Percentiles rank a stretch among this genome's conserved stretches.
Conservation (phyloP, 2,113 vertebrate species). For the Corapipo altera region DNA sequence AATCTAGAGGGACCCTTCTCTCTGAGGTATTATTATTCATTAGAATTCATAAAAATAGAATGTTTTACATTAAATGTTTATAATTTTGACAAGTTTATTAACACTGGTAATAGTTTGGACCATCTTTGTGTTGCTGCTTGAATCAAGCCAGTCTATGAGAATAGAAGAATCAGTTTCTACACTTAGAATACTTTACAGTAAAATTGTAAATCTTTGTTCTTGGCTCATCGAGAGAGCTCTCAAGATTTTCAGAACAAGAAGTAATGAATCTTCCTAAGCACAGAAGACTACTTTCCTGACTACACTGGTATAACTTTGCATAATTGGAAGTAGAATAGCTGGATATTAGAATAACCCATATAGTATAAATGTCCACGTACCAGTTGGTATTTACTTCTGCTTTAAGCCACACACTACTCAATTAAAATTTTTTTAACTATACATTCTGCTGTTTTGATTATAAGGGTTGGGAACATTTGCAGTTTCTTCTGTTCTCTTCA, state of each 20-base stretch:
- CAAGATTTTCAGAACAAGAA: not conserved
- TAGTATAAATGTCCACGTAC: not conserved
- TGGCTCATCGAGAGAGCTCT: not conserved
- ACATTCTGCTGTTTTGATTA: conserved; percentile 33
- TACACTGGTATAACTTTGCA: not conserved
- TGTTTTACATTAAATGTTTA: not conserved
- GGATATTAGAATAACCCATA: not conserved
- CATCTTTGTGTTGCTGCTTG: not conserved
- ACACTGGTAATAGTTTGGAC: not conserved
- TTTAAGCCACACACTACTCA: not conserved
- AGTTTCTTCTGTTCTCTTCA: conserved; percentile 48
- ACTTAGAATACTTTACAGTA: not conserved
- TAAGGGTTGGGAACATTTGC: conserved; percentile 5
- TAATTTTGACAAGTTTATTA: not conserved
- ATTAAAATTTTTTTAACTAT: not conserved
- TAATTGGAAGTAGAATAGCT: not conserved
- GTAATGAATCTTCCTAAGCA: not conserved
- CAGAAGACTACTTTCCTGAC: not conserved
- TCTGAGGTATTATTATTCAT: not conserved
- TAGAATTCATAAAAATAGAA: not conserved
- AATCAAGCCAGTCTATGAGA: not conserved
- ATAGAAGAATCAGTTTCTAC: not conserved
- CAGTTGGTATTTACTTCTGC: not conserved
- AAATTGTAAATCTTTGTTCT: not conserved
- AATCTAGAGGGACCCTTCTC: not conserved